Base-by-base conservation (phyloP, 1,140 invertebrate species). In the Drosophila elegans region DNA sequence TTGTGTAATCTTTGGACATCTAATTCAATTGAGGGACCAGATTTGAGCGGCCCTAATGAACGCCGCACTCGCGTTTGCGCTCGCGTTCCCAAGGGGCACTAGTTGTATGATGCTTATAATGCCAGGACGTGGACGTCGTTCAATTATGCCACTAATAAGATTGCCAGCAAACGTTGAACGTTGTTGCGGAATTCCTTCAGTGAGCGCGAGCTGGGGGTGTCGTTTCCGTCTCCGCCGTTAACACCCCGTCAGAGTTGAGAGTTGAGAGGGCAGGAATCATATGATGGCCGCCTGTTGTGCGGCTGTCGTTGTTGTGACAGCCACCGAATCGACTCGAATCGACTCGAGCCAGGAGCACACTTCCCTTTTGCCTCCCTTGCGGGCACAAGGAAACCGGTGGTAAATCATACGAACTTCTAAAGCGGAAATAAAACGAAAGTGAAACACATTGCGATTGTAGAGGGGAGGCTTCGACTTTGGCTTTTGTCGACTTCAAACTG, bases 71-170 rank as follows among this genome's bases (percentile, higher is more conserved):
- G 12, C 54, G 55, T 83, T 52, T 71, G 27, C 48, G 49, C 32
- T 52, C 41, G 12, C 54, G 55, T 83, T 52, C 73, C 74, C 81
- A 56, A 13, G 68, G 29, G 81, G 44, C 81, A 61, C 66, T 5
- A 55, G 62, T 78, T 80, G 74, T 80, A 74, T 56, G 36, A 39
- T 59, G 67, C 69, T 67, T 62, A 80, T 80, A 66, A 52, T 57
- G 36, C 60, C 45, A 52, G 46, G 48, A 63, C 44, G 39, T 66
- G 75, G 53, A 75, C 72, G 64, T 44, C 59, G 62, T 64, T 63
- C 64, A 72, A 78, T 86, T 78, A 75, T 75, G 49, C 68, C 80
- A 74, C 76, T 88, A 88, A 88, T 88, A 88, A 83, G 84, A 88
- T 88, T 88, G 46, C 82, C 64, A 56, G 44, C 57, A 72, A 86